These are phyloP conservation scores for Avahi laniger DNA, from an alignment of 2,797 vertebrate species.

Conservation along the genomic window DNA sequence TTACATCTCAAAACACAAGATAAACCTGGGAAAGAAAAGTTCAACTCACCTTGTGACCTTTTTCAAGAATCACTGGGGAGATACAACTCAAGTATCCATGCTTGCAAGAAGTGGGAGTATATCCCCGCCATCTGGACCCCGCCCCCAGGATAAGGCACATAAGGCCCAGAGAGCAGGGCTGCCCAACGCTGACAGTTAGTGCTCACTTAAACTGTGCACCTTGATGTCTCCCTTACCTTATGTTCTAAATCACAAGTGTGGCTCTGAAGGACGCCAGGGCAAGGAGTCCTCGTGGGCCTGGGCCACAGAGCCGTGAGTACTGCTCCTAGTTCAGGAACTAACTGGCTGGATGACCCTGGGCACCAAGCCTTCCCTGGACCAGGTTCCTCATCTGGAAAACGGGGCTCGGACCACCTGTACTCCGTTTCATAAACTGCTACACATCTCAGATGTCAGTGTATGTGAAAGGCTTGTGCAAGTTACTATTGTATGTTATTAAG, in stretches of 20 bases:
- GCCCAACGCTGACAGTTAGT: rapidly evolving
- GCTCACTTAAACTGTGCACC: background rate
- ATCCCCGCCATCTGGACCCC: rapidly evolving
- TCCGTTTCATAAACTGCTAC: background rate
- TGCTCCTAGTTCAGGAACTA: background rate
- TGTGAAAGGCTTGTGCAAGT: background rate
- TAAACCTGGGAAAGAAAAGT: background rate
- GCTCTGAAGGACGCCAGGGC: rapidly evolving
- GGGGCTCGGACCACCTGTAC: background rate
- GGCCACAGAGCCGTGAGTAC: background rate
- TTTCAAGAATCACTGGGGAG: background rate
- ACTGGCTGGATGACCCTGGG: background rate
- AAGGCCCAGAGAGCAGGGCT: background rate
- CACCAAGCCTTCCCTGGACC: background rate
- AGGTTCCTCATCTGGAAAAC: background rate
- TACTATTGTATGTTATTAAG: background rate
- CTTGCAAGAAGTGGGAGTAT: rapidly evolving
- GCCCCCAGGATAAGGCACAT: background rate
- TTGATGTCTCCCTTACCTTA: rapidly evolving
- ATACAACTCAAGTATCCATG: too few species aligned
- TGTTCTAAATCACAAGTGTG: rapidly evolving
- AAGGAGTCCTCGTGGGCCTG: background rate
- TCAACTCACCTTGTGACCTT: background rate
- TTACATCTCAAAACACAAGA: background rate
- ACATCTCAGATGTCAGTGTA: background rate